Evolutionary conservation across 2,113 vertebrate species (phyloP).

Genomic region (Synodontis membranacea): DNA sequence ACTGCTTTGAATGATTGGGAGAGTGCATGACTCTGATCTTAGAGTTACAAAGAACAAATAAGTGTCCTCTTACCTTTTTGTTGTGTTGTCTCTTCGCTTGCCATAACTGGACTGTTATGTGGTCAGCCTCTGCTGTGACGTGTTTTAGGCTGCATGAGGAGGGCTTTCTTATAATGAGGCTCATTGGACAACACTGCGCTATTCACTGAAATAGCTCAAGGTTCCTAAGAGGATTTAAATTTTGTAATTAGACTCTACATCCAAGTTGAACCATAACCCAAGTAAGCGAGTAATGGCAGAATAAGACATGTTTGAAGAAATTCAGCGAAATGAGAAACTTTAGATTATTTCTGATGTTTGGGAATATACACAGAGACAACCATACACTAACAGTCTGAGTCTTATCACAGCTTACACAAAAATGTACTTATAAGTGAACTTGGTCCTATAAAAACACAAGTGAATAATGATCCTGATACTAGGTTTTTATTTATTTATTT

Average conservation of each 20-base stretch:
- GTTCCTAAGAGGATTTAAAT: constrained; percentile 89
- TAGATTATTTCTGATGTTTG: background rate
- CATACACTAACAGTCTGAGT: background rate
- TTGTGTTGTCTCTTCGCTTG: background rate
- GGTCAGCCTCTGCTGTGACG: constrained; percentile 59
- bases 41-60: background rate
- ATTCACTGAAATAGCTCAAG: constrained; percentile 85
- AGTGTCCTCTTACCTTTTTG: constrained; percentile 33
- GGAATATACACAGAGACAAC: background rate
- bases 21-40: too few species aligned
- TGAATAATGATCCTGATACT: background rate
- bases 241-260: constrained; percentile 79
- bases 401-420: background rate
- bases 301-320: constrained; percentile 15
- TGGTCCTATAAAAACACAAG: background rate
- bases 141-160: constrained; percentile 58
- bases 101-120: constrained; percentile 42
- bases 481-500: background rate
- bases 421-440: background rate
- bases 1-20: too few species aligned
- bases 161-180: constrained; percentile 71
- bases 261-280: constrained; percentile 68
- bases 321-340: background rate
- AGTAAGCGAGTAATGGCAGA: constrained; percentile 35
- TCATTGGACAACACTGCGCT: constrained; percentile 64